phyloP scores from a whole-genome alignment of 2,113 vertebrate genomes.

The Microcebus murinus region DNA sequence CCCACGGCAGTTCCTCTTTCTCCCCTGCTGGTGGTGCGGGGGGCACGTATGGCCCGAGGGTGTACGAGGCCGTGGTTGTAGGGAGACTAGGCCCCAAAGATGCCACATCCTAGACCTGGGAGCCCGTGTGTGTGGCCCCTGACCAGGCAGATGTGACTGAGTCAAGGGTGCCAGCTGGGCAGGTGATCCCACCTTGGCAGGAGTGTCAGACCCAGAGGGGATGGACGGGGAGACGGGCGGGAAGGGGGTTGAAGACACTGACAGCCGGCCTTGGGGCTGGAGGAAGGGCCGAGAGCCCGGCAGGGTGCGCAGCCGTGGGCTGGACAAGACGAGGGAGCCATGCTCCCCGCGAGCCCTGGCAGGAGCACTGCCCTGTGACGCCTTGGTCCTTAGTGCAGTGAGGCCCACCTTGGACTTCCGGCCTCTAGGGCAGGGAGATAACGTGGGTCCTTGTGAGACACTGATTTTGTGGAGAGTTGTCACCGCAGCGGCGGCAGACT shows the following conservation, averaged over 20 bases:
- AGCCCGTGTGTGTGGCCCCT: not conserved
- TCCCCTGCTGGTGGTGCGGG: not conserved
- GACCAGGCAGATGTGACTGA: not conserved
- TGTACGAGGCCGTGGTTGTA: not conserved
- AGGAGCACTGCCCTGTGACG: not conserved
- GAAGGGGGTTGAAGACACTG: not conserved
- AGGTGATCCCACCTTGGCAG: not conserved
- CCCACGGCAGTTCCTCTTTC: too few species aligned
- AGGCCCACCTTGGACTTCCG: not conserved
- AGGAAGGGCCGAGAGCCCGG: not conserved
- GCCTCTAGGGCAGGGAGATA: not conserved
- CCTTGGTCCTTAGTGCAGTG: not conserved
- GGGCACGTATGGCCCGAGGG: not conserved
- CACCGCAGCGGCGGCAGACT: not conserved
- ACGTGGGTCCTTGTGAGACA: not conserved
- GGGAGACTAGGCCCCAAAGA: not conserved
- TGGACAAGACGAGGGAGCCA: not conserved
- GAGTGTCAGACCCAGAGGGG: not conserved
- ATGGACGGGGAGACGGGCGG: not conserved
- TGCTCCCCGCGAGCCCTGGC: fast-evolving
- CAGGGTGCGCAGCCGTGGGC: not conserved
- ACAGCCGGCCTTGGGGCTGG: not conserved
- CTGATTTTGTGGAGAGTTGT: not conserved
- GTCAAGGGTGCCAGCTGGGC: not conserved
- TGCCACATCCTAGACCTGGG: not conserved